phyloP scores from a whole-genome alignment of 1,140 invertebrate genomes.

The Orchestia grillus region DNA sequence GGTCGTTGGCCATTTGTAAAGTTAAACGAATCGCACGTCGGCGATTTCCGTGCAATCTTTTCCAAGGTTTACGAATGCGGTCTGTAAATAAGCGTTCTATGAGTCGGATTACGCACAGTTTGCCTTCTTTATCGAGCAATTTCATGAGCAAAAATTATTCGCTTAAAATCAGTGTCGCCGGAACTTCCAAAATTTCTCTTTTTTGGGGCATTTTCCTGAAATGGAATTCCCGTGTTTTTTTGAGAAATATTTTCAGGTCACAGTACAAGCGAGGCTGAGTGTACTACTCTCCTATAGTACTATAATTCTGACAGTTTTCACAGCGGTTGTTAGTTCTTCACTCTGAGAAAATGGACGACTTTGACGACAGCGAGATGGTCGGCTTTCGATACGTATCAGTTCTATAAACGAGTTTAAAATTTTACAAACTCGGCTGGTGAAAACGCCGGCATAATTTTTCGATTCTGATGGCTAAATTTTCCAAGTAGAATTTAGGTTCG shows the following conservation, averaged over 20 bases:
- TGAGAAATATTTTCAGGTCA: not conserved
- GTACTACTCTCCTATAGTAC: too few species aligned
- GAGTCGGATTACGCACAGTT: not conserved
- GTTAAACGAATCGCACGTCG: constrained; percentile 24
- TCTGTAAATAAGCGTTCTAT: constrained; percentile 9
- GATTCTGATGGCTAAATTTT: too few species aligned
- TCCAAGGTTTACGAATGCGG: constrained; percentile 6
- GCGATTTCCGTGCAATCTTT: constrained; percentile 17
- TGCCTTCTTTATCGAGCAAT: not conserved
- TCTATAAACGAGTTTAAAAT: not conserved
- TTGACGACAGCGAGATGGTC: not conserved
- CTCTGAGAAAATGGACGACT: not conserved
- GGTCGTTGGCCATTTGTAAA: constrained; percentile 15
- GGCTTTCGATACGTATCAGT: not conserved
- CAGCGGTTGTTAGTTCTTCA: not conserved
- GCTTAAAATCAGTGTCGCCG: not conserved
- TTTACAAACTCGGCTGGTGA: not conserved
- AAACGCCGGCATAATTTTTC: not conserved
- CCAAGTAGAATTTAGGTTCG: too few species aligned
- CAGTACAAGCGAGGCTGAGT: too few species aligned
- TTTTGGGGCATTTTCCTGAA: not conserved
- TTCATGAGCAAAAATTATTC: not conserved
- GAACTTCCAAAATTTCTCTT: not conserved
- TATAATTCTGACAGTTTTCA: not conserved
- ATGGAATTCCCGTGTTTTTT: not conserved